Evolutionary conservation across 2,113 vertebrate species (phyloP).

Genomic region (Paracanthobrama guichenoti): DNA sequence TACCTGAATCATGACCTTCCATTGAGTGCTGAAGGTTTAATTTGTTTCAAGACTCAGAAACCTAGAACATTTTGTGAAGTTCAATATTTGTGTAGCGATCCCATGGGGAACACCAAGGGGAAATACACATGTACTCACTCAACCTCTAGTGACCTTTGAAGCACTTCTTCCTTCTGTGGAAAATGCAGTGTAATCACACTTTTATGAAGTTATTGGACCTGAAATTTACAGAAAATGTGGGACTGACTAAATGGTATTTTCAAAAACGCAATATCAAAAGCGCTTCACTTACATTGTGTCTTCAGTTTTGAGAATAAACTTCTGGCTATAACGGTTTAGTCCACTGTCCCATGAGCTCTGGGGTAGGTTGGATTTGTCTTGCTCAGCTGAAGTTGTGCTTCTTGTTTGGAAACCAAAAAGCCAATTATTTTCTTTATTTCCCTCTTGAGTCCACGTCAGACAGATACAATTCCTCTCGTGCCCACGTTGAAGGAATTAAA

Average conservation of each 20-base stretch:
- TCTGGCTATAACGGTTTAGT: background rate
- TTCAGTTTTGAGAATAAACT: background rate
- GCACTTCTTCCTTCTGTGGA: background rate
- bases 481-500: constrained; percentile 8
- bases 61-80: constrained; percentile 1
- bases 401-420: constrained; percentile 23
- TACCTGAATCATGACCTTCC: background rate
- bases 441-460: background rate
- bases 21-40: background rate
- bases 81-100: constrained; percentile 12
- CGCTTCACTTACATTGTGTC: constrained; percentile 7
- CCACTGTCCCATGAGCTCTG: background rate
- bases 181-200: constrained; percentile 1
- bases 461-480: background rate
- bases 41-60: background rate
- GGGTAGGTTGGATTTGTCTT: constrained; percentile 6
- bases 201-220: constrained; percentile 14
- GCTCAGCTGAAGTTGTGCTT: constrained; percentile 25
- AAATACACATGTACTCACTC: constrained; percentile 15
- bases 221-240: background rate
- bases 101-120: background rate
- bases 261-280: background rate
- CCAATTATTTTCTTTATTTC: constrained; percentile 15
- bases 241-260: background rate
- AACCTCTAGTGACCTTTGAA: background rate